Base-by-base conservation (phyloP, 2,113 vertebrate species). In the Symphodus melops region DNA sequence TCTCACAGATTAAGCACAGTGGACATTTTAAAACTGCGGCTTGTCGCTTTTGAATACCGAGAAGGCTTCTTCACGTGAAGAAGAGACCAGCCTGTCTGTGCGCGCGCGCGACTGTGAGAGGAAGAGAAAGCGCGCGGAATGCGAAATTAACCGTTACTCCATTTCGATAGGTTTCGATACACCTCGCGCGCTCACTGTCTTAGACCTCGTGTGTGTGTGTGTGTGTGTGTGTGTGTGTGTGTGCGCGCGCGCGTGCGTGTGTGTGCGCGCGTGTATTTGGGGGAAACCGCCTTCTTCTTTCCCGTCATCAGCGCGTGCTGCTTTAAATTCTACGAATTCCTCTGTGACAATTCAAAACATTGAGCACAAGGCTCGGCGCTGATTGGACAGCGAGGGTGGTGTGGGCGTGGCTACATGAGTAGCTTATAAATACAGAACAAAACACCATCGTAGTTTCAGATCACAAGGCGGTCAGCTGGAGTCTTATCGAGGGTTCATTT, bases 271-370 rank as follows among this genome's bases (percentile, higher is more conserved):
- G 53, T 5, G 39, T 9, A 9, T 70, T 48, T 25, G 5, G 65
- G 57, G 53, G 48, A 68, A 84, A 85, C 46, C 21, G 61, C 3
- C 52, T 0, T 17, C n/a, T 16, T 42, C 2, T 56, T 85, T 85
- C 77, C 80, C 55, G 61, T 71, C 71, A 81, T 3, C 25, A 46
- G 21, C 61, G n/a, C 72, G 65, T 37, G 51, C 69, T 17, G 17
- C 16, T 19, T 17, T 21, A 4, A 70, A 68, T 86, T 84, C 83
- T 72, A 49, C 66, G 78, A 87, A 84, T 79, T 80, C 56, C 20
- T 77, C 55, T 33, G 28, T 5, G 28, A 33, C 28, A 5, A n/a
- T 85, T 86, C 79, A 90, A 88, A 90, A 88, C 82, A 86, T 68
- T 77, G 69, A 9, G 53, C 57, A 75, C 79, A 81, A 46, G 48